Base-by-base conservation (phyloP, 2,888 invertebrate genomes). In the Heteropelma amictum region DNA sequence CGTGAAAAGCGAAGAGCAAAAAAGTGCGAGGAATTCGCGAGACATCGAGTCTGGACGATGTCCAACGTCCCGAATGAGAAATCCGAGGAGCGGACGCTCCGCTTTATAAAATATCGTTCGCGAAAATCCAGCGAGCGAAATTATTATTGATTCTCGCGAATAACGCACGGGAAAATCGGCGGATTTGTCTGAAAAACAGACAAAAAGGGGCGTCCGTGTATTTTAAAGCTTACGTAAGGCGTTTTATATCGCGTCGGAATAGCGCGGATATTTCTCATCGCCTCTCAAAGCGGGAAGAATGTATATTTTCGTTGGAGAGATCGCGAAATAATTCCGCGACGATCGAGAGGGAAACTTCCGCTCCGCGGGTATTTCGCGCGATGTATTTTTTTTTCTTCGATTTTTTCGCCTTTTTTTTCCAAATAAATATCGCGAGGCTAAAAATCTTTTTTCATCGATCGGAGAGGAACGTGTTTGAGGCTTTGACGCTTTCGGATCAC, bases 401-500 rank as follows among this genome's bases (percentile, higher is more conserved):
- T 54, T 51, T 51, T 14, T 23, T 17, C 17, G 28, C 19, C 54
- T 30, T 49, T 58, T 56, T 21, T 47, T 14, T 28, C 17, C 2
- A 2, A 47, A 10, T 6, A 47, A 45, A n/a, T 0, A 23, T 23
- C 3, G 5, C n/a, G n/a, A n/a, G n/a, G n/a, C n/a, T n/a, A n/a
- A n/a, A n/a, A n/a, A n/a, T 28, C 51, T 58, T 56, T 49, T 21
- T 42, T 14, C 17, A 5, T 30, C 30, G n/a, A 30, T 6, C 3
- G 28, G 10, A 10, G 19, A 8, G 8, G 12, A 26, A 58, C 58
- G 70, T 75, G 65, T 54, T 65, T 30, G 61, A 19, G 5, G 60
- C 40, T 75, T 61, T 67, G 64, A 61, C 28, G 70, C 70, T 75
- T 70, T 70, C 70, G 65, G 74, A 75, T 75, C 74, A 75, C 74